Conservation (phyloP, 2,797 vertebrate genomes). For the Malurus leucopterus region DNA sequence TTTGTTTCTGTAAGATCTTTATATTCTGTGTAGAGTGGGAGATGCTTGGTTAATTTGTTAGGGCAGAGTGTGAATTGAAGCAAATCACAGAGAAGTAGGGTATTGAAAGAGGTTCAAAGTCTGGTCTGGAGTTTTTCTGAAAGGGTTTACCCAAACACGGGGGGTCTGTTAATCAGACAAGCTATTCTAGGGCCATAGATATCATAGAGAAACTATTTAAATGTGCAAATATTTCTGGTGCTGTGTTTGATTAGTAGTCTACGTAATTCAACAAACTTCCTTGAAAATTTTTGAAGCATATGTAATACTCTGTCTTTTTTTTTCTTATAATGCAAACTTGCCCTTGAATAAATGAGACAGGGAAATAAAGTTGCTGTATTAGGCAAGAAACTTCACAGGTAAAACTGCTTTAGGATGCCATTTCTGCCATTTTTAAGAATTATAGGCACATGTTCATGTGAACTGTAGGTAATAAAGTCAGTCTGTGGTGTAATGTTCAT, state of each 20-base stretch:
- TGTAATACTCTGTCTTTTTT: background rate
- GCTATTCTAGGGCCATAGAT: background rate
- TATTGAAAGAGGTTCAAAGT: background rate
- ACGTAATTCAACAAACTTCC: background rate
- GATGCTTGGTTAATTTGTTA: background rate
- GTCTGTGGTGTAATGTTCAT: constrained; percentile 45
- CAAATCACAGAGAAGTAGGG: background rate
- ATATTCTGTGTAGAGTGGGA: background rate
- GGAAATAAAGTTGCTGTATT: constrained; percentile 16
- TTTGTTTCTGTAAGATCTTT: background rate
- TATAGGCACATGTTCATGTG: constrained; percentile 26
- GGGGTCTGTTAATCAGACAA: background rate
- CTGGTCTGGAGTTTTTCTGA: background rate
- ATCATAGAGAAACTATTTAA: background rate
- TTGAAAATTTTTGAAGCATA: background rate
- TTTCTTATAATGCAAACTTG: background rate
- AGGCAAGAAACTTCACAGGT: background rate
- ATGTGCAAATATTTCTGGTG: background rate
- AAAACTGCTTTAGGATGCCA: background rate
- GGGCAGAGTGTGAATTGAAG: background rate
- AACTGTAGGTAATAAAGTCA: constrained; percentile 62
- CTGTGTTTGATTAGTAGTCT: background rate
- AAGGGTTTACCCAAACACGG: background rate
- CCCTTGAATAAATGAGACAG: background rate
- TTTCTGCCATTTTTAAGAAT: constrained; percentile 40